Evolutionary conservation across 1,140 invertebrate genomes (phyloP), one percentile per base, ranked within the genome.

Genomic region (Scaptomyza graminum): DNA sequence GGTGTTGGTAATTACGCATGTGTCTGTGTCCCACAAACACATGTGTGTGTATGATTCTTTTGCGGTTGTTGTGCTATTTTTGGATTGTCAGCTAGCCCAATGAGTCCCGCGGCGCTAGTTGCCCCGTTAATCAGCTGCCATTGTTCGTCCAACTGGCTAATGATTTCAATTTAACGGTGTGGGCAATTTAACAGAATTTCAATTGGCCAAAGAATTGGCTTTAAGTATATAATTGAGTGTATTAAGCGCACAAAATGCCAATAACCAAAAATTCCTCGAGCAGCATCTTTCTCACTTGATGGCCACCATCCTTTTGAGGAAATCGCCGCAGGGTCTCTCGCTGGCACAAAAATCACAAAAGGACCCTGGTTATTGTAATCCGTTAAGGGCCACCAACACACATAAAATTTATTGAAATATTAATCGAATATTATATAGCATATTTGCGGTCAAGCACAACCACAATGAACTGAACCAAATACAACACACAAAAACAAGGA

Each of bases 381-480:
- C 82, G 65, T 76, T 79, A 79, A 73, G 75, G 67, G 67, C 46
- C 68, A 13, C 5, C 22, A 51, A 49, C 3, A 37, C 54, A 63
- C 49, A 84, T 69, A 70, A 68, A 88, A 70, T 88, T 87, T 87
- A 87, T 87, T 88, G 76, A 79, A 88, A 87, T 83, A 87, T 87
- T 88, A 83, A 87, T 76, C 82, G 79, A 87, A 83, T 79, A 76
- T 79, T 87, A 82, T 87, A 81, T 81, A 65, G 70, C 78, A 77
- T 77, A 67, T 77, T 80, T 56, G 62, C 37, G 54, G 28, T 11
- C 18, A 56, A 60, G 57, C 56, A 61, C 37, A 44, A 28, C 46
- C 54, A 82, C 50, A 74, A 74, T 62, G 62, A 59, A 56, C 49
- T 41, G 5, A 25, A 31, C 28, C 5, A 44, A 44, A 49, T n/a